Evolutionary conservation across 2,113 vertebrate species (phyloP).

Genomic region (Paradisaea rubra): DNA sequence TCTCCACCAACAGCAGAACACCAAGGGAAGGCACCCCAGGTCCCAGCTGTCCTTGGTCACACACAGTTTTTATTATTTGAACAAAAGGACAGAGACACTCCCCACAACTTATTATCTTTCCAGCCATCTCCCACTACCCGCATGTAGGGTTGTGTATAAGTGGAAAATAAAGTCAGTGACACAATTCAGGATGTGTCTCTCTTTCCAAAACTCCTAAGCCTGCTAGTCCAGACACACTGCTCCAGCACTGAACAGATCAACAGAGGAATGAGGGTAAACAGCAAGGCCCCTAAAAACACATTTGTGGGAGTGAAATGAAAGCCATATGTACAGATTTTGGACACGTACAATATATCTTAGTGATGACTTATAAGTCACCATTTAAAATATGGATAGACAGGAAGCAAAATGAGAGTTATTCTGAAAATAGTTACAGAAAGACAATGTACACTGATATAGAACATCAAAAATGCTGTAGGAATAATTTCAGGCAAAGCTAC

Average conservation of each 20-base stretch:
- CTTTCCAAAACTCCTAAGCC: neutral
- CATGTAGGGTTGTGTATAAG: accelerated
- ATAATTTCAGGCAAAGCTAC: neutral
- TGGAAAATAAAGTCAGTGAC: neutral
- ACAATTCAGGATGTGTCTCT: neutral
- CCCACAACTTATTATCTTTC: neutral
- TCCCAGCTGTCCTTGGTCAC: neutral
- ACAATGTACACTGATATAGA: neutral
- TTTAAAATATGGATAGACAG: neutral
- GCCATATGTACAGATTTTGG: neutral
- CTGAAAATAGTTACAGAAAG: neutral
- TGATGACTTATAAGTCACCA: neutral
- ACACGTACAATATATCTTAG: neutral
- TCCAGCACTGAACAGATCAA: neutral
- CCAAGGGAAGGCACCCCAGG: neutral
- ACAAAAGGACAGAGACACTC: neutral
- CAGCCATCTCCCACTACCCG: neutral
- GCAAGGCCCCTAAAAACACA: neutral
- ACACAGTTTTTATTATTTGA: neutral
- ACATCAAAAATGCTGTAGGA: neutral
- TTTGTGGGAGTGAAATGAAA: neutral
- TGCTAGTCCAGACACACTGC: neutral
- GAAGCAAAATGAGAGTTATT: neutral
- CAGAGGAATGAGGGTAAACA: neutral
- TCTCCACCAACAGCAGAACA: neutral